These are phyloP conservation scores for Lepidochitona cinerea DNA, from an alignment of 2,888 invertebrate genomes.

Conservation along the genomic window DNA sequence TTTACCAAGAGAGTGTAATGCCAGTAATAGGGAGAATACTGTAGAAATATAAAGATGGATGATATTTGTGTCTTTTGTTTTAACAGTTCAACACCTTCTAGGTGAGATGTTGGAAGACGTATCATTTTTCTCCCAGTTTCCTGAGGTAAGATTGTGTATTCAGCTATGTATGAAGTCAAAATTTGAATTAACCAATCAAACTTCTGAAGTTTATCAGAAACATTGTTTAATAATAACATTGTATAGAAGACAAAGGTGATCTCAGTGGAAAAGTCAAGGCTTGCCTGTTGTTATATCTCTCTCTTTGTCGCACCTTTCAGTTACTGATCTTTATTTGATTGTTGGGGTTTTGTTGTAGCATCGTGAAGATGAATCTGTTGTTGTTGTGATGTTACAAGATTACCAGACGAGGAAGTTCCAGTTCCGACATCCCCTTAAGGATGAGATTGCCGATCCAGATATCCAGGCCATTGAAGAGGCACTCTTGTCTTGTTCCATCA, in stretches of 20 bases:
- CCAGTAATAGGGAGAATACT: too few relatives aligned
- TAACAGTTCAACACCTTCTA: conserved; percentile 58
- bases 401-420: conserved; percentile 66
- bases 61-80: background rate
- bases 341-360: background rate
- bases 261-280: too few relatives aligned
- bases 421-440: conserved; percentile 41
- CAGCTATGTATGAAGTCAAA: background rate
- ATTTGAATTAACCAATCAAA: background rate
- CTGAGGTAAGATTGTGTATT: conserved; percentile 62
- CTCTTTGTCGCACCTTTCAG: too few relatives aligned
- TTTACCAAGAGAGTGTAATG: too few relatives aligned
- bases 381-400: conserved; percentile 66
- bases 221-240: too few relatives aligned
- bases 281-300: too few relatives aligned
- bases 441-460: conserved; percentile 41
- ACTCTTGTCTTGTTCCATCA: conserved; percentile 53
- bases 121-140: conserved; percentile 51
- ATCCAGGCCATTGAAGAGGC: conserved; percentile 59
- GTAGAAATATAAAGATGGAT: too few relatives aligned
- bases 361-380: conserved; percentile 30
- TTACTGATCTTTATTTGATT: too few relatives aligned
- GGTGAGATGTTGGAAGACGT: conserved; percentile 55
- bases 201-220: too few relatives aligned
- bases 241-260: too few relatives aligned